phyloP scores from a whole-genome alignment of 2,797 vertebrate genomes.

The Phalloptychus januarius region DNA sequence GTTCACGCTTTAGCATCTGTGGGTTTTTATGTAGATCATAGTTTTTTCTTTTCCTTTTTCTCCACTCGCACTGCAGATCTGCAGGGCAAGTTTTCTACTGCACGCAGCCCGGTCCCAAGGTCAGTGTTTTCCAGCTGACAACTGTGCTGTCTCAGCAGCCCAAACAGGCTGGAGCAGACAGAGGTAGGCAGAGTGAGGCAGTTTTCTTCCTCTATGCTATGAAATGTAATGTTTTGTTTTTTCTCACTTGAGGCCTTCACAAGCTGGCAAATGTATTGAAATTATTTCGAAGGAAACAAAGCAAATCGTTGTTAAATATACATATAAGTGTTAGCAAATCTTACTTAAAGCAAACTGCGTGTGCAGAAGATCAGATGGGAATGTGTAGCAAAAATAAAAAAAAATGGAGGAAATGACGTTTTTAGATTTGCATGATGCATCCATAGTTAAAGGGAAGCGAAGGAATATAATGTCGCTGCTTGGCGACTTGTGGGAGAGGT shows the following conservation, averaged over 20 bases:
- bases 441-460: background rate
- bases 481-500: background rate
- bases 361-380: background rate
- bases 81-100: conserved; percentile 5
- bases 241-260: conserved; percentile 85
- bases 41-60: conserved; percentile 5
- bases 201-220: conserved; percentile 43
- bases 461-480: background rate
- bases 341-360: background rate
- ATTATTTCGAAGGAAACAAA: conserved; percentile 24
- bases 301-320: conserved; percentile 10
- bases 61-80: conserved; percentile 27
- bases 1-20: conserved; percentile 21
- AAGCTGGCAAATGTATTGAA: conserved; percentile 40
- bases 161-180: conserved; percentile 40
- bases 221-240: conserved; percentile 39
- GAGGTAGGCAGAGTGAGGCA: conserved; percentile 25
- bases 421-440: background rate
- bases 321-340: background rate
- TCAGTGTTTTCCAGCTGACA: background rate
- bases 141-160: conserved; percentile 52
- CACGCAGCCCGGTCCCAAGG: conserved; percentile 11
- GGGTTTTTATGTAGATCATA: conserved; percentile 10
- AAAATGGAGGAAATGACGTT: background rate
- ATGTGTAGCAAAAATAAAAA: background rate